Evolutionary conservation across 2,113 vertebrate genomes (phyloP).

Genomic region (Alligator mississippiensis): DNA sequence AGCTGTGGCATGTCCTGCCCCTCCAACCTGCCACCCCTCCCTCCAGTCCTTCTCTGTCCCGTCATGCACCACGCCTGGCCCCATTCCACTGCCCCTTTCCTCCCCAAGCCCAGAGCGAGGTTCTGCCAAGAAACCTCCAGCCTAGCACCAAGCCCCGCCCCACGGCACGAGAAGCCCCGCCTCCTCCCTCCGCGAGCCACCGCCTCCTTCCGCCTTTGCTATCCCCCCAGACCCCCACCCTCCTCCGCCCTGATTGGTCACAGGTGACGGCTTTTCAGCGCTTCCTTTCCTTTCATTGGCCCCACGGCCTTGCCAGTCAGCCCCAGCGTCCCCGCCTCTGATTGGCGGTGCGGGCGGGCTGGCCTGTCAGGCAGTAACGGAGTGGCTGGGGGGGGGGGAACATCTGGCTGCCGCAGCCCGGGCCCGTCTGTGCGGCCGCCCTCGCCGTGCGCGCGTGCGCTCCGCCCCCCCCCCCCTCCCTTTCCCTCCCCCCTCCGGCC

Average conservation of each 20-base stretch:
- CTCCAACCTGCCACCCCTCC: background rate
- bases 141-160: background rate
- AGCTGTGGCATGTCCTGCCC: rapidly evolving
- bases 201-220: background rate
- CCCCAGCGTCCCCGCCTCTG: background rate
- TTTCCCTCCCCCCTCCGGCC: background rate
- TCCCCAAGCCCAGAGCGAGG: background rate
- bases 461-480: constrained; percentile 42
- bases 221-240: background rate
- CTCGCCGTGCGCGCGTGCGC: constrained; percentile 57
- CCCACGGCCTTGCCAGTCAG: background rate
- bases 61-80: constrained; percentile 7
- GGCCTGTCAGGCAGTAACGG: constrained; percentile 45
- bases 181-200: background rate
- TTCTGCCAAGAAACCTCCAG: background rate
- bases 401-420: constrained; percentile 78
- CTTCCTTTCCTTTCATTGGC: background rate
- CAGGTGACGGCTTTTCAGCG: background rate
- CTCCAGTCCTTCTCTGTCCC: background rate
- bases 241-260: background rate
- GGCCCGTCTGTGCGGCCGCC: constrained; percentile 58
- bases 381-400: constrained; percentile 42
- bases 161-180: background rate
- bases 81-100: too few relatives aligned
- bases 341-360: constrained; percentile 40